phyloP scores from a whole-genome alignment of 2,888 invertebrate species.

The Mythimna impura region DNA sequence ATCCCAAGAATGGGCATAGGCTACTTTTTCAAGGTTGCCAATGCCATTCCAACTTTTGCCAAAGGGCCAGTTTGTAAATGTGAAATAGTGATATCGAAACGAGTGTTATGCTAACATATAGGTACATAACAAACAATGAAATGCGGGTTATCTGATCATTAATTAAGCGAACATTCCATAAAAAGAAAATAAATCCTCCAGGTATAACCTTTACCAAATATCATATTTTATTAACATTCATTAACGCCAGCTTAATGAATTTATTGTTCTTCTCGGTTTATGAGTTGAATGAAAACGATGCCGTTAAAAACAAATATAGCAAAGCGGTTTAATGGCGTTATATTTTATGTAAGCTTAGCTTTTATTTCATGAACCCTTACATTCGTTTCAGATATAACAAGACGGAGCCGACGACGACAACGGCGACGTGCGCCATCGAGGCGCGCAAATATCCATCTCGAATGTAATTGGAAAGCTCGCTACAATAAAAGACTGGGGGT shows the following conservation, averaged over 20 bases:
- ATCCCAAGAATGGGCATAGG: too few relatives aligned
- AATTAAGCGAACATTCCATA: constrained; percentile 20
- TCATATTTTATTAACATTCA: constrained; percentile 43
- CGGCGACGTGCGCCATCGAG: constrained; percentile 61
- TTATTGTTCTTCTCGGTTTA: constrained; percentile 60
- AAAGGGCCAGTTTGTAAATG: background rate
- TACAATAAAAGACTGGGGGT: constrained; percentile 80
- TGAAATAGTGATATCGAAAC: background rate
- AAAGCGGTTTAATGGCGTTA: constrained; percentile 53
- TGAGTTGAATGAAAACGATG: constrained; percentile 47
- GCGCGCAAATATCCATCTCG: constrained; percentile 77
- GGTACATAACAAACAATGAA: background rate
- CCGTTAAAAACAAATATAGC: constrained; percentile 56
- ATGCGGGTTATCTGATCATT: background rate
- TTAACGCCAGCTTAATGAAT: constrained; percentile 61
- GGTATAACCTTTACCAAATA: constrained; percentile 28
- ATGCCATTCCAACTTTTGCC: too few relatives aligned
- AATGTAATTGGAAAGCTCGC: constrained; percentile 84
- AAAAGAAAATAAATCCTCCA: constrained; percentile 23
- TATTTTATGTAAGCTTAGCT: constrained; percentile 64
- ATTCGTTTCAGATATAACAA: constrained; percentile 75
- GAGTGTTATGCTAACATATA: background rate
- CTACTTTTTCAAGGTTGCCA: too few relatives aligned
- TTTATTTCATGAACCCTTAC: constrained; percentile 76
- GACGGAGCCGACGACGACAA: constrained; percentile 54